Evolutionary conservation across 2,113 vertebrate species (phyloP), one percentile per base, ranked within the genome.

Genomic region (Martes martes): DNA sequence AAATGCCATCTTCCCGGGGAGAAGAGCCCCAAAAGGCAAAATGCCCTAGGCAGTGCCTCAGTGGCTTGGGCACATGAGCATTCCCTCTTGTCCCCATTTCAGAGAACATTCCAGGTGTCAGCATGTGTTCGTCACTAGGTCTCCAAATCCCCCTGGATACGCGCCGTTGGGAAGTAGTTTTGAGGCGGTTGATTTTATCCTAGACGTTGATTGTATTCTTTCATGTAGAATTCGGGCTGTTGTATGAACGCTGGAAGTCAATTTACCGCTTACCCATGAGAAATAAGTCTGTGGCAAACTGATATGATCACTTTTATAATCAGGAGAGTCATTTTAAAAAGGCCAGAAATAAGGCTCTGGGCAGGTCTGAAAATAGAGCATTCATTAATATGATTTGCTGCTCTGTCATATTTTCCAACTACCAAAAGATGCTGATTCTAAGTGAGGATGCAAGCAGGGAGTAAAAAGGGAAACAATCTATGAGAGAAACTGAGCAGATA

Each of bases 31-130:
- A 5, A 21, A 14, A 33, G 82, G 39, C 19, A 18, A 4, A 65
- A 21, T 8, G 45, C 57, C 21, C 4, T 4, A 67, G 50, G 9
- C 5, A 0, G 31, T 28, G 16, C 18, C 39, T 65, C 47, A 2
- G 52, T 18, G n/a, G 16, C 16, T 8, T 0, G 0, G 24, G 65
- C 19, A 36, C 6, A 15, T n/a, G 2, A 11, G 7, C 31, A 42
- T 9, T 21, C 67, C 50, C 50, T 83, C n/a, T 11, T 8, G 21
- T 36, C 28, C 31, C 14, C 57, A 8, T 28, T 73, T 84, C 19
- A 23, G 65, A 59, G 61, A n/a, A 6, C 1, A 16, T 0, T 0
- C n/a, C 4, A 0, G 28, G 18, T 18, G 26, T 31, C 13, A 8
- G 42, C 0, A 0, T 16, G 61, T 45, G 15, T 33, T 80, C 36